These are phyloP conservation scores for Halichondria panicea DNA, from an alignment of 37 sponge, comb jelly and placozoan species.

Conservation along the genomic window DNA sequence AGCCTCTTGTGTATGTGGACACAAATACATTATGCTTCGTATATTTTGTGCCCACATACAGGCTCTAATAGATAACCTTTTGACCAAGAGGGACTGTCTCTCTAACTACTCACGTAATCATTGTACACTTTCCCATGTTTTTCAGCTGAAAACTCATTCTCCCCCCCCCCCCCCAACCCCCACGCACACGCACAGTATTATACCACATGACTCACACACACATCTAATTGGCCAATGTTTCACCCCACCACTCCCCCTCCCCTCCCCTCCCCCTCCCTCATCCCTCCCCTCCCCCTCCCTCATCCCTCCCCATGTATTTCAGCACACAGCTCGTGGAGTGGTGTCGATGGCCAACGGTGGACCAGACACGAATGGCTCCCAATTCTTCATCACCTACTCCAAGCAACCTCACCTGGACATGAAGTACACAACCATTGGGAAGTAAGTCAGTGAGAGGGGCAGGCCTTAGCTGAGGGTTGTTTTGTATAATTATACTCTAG, in stretches of 20 bases:
- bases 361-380: constrained; percentile 94
- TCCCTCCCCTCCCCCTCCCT: not conserved
- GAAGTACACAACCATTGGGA: constrained; percentile 95
- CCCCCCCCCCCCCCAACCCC: too few species aligned
- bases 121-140: not conserved
- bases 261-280: too few species aligned
- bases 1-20: too few species aligned
- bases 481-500: too few species aligned
- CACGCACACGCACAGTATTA: not conserved
- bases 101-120: not conserved
- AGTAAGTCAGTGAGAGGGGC: constrained; percentile 52
- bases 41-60: not conserved
- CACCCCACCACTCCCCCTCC: too few species aligned
- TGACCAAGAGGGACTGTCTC: not conserved
- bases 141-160: not conserved
- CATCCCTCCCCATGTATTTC: not conserved
- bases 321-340: constrained; percentile 91
- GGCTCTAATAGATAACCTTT: too few species aligned
- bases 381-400: constrained; percentile 96
- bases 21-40: too few species aligned
- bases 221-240: not conserved
- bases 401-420: constrained; percentile 92
- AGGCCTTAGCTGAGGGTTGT: too few species aligned
- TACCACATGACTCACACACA: not conserved
- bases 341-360: constrained; percentile 98